Evolutionary conservation across 2,797 vertebrate species (phyloP).

Genomic region (Miichthys miiuy): DNA sequence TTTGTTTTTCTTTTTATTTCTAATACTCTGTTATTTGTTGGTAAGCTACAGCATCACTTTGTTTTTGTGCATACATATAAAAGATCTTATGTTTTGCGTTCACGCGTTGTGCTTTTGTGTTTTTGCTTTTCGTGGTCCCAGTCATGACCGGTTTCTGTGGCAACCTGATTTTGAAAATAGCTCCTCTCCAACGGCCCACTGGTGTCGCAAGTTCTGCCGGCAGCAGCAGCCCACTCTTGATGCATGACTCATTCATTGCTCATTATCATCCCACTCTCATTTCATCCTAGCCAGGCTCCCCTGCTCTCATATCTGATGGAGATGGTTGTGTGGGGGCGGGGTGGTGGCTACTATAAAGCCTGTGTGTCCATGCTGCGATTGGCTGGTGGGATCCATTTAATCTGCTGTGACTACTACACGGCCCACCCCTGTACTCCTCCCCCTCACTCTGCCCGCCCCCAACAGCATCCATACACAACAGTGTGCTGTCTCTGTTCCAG

Average conservation of each 20-base stretch:
- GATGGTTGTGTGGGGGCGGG: slow-evolving; percentile 73
- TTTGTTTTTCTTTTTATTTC: not conserved
- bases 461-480: slow-evolving; percentile 84
- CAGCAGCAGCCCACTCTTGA: slow-evolving; percentile 78
- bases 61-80: slow-evolving; percentile 6
- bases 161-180: slow-evolving; percentile 79
- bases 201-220: slow-evolving; percentile 66
- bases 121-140: slow-evolving; percentile 45
- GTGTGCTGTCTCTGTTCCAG: slow-evolving; percentile 87
- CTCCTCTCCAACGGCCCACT: slow-evolving; percentile 72
- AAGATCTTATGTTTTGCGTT: slow-evolving; percentile 33
- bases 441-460: slow-evolving; percentile 78
- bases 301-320: slow-evolving; percentile 79
- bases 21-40: not conserved
- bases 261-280: slow-evolving; percentile 84
- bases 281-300: slow-evolving; percentile 68
- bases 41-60: slow-evolving; percentile 15
- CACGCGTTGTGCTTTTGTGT: slow-evolving; percentile 48
- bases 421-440: slow-evolving; percentile 81
- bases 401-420: slow-evolving; percentile 82
- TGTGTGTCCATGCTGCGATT: slow-evolving; percentile 81
- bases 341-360: slow-evolving; percentile 74
- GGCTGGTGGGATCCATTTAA: slow-evolving; percentile 89
- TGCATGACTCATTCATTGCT: slow-evolving; percentile 86
- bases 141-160: slow-evolving; percentile 73